Base-by-base conservation (phyloP, 2,113 vertebrate species). In the Cinclus mexicanus region DNA sequence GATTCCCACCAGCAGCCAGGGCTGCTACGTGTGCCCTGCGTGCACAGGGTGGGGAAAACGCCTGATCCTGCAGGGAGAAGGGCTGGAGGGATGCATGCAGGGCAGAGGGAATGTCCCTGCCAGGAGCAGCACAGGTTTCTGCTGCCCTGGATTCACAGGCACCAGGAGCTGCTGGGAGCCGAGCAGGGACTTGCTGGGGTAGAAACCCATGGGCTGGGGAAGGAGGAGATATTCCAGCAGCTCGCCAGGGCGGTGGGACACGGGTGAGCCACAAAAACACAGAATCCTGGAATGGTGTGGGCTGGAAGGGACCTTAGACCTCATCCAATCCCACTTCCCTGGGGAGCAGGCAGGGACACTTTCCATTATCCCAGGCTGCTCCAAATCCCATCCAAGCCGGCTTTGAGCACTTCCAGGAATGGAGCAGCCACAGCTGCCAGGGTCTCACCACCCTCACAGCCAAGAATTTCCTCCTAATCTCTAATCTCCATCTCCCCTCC, bases 1-100 rank as follows among this genome's bases (percentile, higher is more conserved):
- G 29, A 13, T 26, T 74, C 83, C 39, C 11, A 26, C 53, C 26
- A 1, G 64, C 18, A 2, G 4, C 23, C 23, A 0, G 7, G 0
- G 18, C 21, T 33, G 19, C 35, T 29, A 3, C 29, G 1, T 11
- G 67, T 14, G 46, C 46, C 37, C 3, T 0, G 35, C 20, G 1
- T 44, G 63, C 17, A 1, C 5, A 6, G 50, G 29, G 19, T 4
- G 64, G 49, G 41, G 10, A 55, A 37, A 42, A 16, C 1, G 0
- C 21, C 29, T 5, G 31, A 8, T 12, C 16, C 1, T 3, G 42
- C 18, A 0, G 53, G 74, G 29, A 52, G 33, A 3, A 24, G 61
- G 52, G 42, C 9, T 4, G 47, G 2, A n/a, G 44, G 53, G 50
- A 11, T 4, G 50, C 1, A 5, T 0, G 5, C 37, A 3, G 31